Conservation (phyloP, 2,797 vertebrate genomes). For the Rhadinocentrus ornatus region DNA sequence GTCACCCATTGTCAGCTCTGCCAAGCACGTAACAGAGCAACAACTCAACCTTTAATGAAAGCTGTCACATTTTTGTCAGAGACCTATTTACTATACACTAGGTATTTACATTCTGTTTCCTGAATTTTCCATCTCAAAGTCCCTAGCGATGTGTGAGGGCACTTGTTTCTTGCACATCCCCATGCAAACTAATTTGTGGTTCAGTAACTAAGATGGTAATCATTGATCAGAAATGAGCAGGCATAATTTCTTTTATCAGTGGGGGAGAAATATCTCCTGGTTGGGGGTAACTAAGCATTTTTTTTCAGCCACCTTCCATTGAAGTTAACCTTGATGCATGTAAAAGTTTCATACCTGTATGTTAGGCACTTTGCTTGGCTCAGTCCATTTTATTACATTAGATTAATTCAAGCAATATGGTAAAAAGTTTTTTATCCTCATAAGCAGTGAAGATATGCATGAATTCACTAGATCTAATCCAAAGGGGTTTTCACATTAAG, state of each 20-base stretch:
- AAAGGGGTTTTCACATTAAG: conserved; percentile 40
- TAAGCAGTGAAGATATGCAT: conserved; percentile 34
- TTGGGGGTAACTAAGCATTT: conserved; percentile 33
- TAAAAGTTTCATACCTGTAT: conserved; percentile 7
- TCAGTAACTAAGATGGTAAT: conserved; percentile 56
- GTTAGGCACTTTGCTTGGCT: not conserved
- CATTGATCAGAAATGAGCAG: conserved; percentile 48
- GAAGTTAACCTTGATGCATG: conserved; percentile 11
- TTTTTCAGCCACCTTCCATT: not conserved
- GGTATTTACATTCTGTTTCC: conserved; percentile 66
- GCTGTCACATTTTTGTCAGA: conserved; percentile 70
- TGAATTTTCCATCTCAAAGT: conserved; percentile 45
- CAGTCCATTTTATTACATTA: conserved; percentile 3
- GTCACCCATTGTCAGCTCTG: conserved; percentile 78
- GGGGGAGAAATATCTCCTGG: not conserved
- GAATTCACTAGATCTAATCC: conserved; percentile 42
- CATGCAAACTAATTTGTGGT: conserved; percentile 10
- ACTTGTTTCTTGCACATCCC: conserved; percentile 39
- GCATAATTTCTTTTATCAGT: conserved; percentile 11
- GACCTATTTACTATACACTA: conserved; percentile 61
- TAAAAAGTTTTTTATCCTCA: conserved; percentile 20
- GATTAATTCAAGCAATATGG: conserved; percentile 8
- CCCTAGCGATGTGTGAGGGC: conserved; percentile 46
- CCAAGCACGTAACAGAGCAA: conserved; percentile 70
- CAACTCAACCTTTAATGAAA: conserved; percentile 77